phyloP scores from a whole-genome alignment of 2,888 invertebrate species.

The Antitype chi region DNA sequence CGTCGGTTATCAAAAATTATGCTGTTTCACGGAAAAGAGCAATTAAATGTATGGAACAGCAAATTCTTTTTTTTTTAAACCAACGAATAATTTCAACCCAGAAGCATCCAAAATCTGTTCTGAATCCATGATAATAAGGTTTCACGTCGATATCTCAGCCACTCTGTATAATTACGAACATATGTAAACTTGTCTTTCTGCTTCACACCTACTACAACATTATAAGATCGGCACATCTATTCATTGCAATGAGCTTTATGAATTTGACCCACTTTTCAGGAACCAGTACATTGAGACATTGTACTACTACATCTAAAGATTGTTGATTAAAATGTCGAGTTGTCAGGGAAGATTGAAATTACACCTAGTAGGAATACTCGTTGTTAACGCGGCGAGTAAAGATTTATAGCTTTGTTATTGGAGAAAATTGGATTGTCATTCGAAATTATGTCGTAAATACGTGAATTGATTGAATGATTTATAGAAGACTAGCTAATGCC shows the following conservation, averaged over 20 bases:
- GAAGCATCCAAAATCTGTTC: no score
- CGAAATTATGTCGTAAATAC: conserved; percentile 18
- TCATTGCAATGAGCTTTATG: conserved; percentile 64
- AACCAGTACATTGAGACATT: not conserved
- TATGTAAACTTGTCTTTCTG: conserved; percentile 2
- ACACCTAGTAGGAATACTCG: conserved; percentile 18
- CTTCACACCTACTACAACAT: not conserved
- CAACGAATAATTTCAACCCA: no score
- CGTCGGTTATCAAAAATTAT: no score
- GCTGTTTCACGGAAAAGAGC: no score
- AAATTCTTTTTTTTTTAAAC: no score
- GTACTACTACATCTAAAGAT: conserved; percentile 35
- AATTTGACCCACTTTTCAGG: conserved; percentile 68
- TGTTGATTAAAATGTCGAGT: conserved; percentile 27
- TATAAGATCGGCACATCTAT: conserved; percentile 17
- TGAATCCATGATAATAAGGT: not conserved
- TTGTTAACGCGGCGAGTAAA: conserved; percentile 26
- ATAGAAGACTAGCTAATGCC: not conserved
- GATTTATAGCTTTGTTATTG: conserved; percentile 56
- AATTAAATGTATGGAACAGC: no score
- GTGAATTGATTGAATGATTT: conserved; percentile 35
- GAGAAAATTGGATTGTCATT: conserved; percentile 29
- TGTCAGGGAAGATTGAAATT: conserved; percentile 14
- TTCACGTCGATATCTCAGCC: no score
- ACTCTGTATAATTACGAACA: not conserved